These are phyloP conservation scores for Heliconius himera DNA, from an alignment of 1,140 invertebrate species.

Conservation along the genomic window DNA sequence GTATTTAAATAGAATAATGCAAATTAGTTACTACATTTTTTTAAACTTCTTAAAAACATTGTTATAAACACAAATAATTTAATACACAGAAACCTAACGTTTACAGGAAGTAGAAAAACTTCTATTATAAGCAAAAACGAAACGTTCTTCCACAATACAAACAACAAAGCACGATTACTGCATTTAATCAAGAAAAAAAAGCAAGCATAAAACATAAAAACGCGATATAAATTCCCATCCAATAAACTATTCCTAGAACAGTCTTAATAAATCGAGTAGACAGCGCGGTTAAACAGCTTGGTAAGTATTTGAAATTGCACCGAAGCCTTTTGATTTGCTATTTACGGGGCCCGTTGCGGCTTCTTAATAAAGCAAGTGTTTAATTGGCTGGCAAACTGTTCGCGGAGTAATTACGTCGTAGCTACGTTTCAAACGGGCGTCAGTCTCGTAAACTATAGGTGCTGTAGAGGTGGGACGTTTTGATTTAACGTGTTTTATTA, in stretches of 20 bases:
- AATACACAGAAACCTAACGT: not conserved
- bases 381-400: conserved; percentile 79
- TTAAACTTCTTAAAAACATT: no score
- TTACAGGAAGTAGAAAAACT: not conserved
- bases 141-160: not conserved
- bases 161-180: not conserved
- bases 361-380: conserved; percentile 79
- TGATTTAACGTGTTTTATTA: conserved; percentile 7
- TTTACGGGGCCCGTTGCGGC: conserved; percentile 63
- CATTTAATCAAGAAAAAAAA: not conserved
- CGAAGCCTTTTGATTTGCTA: conserved; percentile 61
- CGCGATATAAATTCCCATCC: conserved; percentile 7
- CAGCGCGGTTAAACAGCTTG: conserved; percentile 26
- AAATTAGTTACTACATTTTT: no score
- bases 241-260: conserved; percentile 27
- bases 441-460: conserved; percentile 50
- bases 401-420: conserved; percentile 76
- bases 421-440: conserved; percentile 69
- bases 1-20: no score
- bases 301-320: conserved; percentile 53
- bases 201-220: not conserved
- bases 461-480: conserved; percentile 35
- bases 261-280: conserved; percentile 29
- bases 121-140: not conserved
- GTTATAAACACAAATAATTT: no score